phyloP scores from a whole-genome alignment of 2,797 vertebrate genomes.

The Carapus acus region DNA sequence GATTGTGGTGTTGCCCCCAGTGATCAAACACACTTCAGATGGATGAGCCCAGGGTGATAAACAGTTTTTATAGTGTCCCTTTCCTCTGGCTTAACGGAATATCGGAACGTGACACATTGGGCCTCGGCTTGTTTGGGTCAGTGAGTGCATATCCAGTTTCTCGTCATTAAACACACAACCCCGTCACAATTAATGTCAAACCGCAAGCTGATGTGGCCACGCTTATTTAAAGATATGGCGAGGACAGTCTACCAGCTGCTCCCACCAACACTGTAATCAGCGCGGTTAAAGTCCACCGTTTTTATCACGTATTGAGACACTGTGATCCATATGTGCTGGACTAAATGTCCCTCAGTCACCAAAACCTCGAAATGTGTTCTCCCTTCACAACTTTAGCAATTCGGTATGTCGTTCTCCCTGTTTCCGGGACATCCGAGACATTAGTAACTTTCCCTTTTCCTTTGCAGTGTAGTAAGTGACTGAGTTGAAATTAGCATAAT shows the following conservation, averaged over 20 bases:
- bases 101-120: too few relatives aligned
- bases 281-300: constrained; percentile 66
- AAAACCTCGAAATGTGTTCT: not conserved
- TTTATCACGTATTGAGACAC: constrained; percentile 62
- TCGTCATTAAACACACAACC: not conserved
- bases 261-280: constrained; percentile 50
- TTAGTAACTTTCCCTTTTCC: constrained; percentile 12
- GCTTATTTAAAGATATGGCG: constrained; percentile 9
- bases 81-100: too few relatives aligned
- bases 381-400: too few relatives aligned
- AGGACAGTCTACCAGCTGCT: constrained; percentile 14
- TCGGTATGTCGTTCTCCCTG: too few relatives aligned
- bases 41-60: constrained; percentile 17
- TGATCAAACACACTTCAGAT: constrained; percentile 32
- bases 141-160: not conserved
- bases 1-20: constrained; percentile 21
- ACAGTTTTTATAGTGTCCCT: not conserved
- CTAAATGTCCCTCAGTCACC: constrained; percentile 7
- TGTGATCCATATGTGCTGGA: constrained; percentile 39
- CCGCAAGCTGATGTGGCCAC: not conserved
- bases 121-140: not conserved
- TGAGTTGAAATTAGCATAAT: constrained; percentile 48
- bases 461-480: constrained; percentile 33
- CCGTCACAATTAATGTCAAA: not conserved
- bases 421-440: too few relatives aligned